Evolutionary conservation across 2,888 invertebrate species (phyloP).

Genomic region (Amorpha juglandis): DNA sequence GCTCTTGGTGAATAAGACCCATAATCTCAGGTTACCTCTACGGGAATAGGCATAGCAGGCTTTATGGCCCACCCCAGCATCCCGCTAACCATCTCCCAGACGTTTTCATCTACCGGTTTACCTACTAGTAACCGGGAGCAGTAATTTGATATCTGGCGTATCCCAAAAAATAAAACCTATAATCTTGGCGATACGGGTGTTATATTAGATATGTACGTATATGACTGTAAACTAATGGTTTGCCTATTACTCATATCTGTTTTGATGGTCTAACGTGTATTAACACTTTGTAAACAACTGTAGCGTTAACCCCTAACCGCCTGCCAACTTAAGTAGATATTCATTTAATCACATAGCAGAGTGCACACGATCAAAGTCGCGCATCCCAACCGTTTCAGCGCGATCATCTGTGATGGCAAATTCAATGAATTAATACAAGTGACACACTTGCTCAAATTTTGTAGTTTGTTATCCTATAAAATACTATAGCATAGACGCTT

Average conservation of each 20-base stretch:
- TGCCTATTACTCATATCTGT: conserved; percentile 24
- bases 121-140: too few relatives aligned
- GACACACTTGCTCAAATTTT: conserved; percentile 65
- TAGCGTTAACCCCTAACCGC: conserved; percentile 48
- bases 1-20: too few relatives aligned
- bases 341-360: conserved; percentile 76
- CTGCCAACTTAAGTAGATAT: conserved; percentile 58
- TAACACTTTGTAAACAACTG: conserved; percentile 44
- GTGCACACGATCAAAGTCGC: conserved; percentile 77
- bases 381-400: conserved; percentile 59
- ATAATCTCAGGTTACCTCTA: too few relatives aligned
- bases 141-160: too few relatives aligned
- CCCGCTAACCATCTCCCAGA: too few relatives aligned
- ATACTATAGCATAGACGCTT: too few relatives aligned
- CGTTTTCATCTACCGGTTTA: too few relatives aligned
- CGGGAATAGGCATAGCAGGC: too few relatives aligned
- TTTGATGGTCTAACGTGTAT: conserved; percentile 28
- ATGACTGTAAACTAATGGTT: not conserved
- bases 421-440: conserved; percentile 74
- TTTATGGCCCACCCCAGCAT: too few relatives aligned
- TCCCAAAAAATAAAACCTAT: too few relatives aligned
- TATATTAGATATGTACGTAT: too few relatives aligned
- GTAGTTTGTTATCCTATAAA: conserved; percentile 34
- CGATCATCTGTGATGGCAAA: conserved; percentile 70
- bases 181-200: too few relatives aligned